These are phyloP conservation scores for Lobophora halterata DNA, from an alignment of 2,888 invertebrate species.

Conservation along the genomic window DNA sequence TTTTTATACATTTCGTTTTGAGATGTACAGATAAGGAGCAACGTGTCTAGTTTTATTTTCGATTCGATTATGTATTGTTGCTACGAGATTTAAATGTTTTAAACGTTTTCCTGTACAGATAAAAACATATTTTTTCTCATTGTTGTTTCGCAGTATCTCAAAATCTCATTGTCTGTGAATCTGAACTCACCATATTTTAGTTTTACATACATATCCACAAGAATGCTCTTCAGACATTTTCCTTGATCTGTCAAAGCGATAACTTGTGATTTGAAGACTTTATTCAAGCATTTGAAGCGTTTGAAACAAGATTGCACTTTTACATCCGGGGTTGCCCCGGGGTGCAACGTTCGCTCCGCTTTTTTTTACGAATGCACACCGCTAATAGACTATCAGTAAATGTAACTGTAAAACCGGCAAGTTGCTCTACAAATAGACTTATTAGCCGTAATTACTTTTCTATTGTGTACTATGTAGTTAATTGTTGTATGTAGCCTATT, in stretches of 20 bases:
- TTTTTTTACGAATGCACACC: slow-evolving; percentile 17
- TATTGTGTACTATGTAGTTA: slow-evolving; percentile 54
- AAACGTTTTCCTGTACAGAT: slow-evolving; percentile 63
- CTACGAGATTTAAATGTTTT: slow-evolving; percentile 53
- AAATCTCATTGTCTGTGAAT: slow-evolving; percentile 36
- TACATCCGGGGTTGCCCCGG: slow-evolving; percentile 27
- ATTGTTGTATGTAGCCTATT: slow-evolving; percentile 63
- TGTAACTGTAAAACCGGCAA: slow-evolving; percentile 40
- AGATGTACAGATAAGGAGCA: slow-evolving; percentile 64
- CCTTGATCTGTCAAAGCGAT: slow-evolving; percentile 32
- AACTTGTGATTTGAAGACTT: slow-evolving; percentile 9
- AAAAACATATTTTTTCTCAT: slow-evolving; percentile 46
- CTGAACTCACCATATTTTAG: slow-evolving; percentile 14
- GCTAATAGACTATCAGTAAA: slow-evolving; percentile 23
- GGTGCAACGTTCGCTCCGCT: slow-evolving; percentile 28
- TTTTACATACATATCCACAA: slow-evolving; percentile 20
- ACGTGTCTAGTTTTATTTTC: slow-evolving; percentile 61
- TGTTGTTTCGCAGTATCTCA: slow-evolving; percentile 50
- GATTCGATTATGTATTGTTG: slow-evolving; percentile 61
- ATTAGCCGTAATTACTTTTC: slow-evolving; percentile 42
- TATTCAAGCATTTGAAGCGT: background rate
- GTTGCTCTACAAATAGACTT: slow-evolving; percentile 37
- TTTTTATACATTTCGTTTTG: slow-evolving; percentile 70
- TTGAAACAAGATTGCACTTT: background rate
- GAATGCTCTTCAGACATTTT: slow-evolving; percentile 30